phyloP scores from a whole-genome alignment of 2,113 vertebrate species.

The Halichoerus grypus region DNA sequence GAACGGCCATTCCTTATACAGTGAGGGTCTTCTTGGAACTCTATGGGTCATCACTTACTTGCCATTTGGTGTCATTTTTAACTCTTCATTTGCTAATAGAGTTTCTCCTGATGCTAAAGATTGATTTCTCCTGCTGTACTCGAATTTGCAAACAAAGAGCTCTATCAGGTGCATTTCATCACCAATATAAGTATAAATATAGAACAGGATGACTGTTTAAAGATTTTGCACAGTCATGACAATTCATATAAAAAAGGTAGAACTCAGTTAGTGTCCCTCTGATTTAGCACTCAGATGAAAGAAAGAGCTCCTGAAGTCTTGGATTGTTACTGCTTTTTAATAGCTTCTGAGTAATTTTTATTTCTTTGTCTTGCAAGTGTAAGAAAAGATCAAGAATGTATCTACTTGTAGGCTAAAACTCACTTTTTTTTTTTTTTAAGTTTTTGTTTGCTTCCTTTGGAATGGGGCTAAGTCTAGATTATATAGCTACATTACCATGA shows the following conservation, averaged over 20 bases:
- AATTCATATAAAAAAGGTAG: neutral
- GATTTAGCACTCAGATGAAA: neutral
- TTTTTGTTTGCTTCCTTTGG: neutral
- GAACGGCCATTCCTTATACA: neutral
- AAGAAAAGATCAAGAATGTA: neutral
- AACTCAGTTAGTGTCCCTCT: neutral
- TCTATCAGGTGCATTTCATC: neutral
- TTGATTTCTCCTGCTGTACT: neutral
- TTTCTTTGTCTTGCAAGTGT: neutral
- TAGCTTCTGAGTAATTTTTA: neutral
- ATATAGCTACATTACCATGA: neutral
- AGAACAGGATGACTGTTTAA: neutral
- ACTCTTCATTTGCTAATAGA: neutral
- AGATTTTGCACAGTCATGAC: neutral
- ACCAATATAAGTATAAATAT: neutral
- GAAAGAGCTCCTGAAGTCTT: neutral
- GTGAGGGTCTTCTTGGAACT: neutral
- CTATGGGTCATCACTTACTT: neutral
- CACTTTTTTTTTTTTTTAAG: neutral
- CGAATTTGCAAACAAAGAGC: neutral
- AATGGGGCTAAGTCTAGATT: neutral
- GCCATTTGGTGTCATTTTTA: neutral
- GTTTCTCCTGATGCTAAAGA: neutral
- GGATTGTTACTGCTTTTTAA: constrained; percentile 10
- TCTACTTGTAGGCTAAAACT: neutral